Evolutionary conservation across 2,888 invertebrate species (phyloP), one percentile per base, ranked within the genome.

Genomic region (Achlya flavicornis): DNA sequence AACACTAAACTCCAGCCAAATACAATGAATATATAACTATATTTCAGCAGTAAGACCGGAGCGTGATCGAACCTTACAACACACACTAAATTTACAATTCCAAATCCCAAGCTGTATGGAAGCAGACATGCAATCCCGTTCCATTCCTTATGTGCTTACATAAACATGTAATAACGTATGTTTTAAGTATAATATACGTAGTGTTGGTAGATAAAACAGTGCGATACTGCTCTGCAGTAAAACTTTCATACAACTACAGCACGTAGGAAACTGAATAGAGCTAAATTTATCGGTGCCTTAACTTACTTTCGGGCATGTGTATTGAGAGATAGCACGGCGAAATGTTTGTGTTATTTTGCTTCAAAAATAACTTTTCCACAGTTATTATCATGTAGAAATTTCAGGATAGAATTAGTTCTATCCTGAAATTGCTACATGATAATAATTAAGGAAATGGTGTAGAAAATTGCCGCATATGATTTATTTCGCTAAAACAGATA

Each of bases 101-200:
- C 8, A 53, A 53, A 53, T 7, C 63, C 63, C 61, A 68, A 69
- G 72, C 76, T 65, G 66, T 72, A 67, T 63, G 46, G 46, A 62
- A 70, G 35, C 73, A 66, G 76, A 77, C 76, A 74, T 77, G 76
- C 76, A 77, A 77, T 77, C 74, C 76, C 76, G 76, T 76, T 74
- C 74, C 76, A 77, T 76, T 74, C 74, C 76, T 69, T 72, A 71
- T 6, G 41, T 41, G 74, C 76, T 77, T 77, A 76, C 71, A 76
- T 77, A 76, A 76, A 76, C 78, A 77, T 74, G 71, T 76, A 73
- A 77, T 77, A 77, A 69, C 53, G 74, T 74, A 76, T 74, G 75
- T 67, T 77, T 76, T 77, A 73, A 73, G 60, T 43, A 19, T 19
- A 53, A 53, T 19, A 53, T 53, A 60, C 60, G 38, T 59, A 19